phyloP scores from a whole-genome alignment of 2,888 invertebrate genomes.

The Pandemis cinnamomeana region DNA sequence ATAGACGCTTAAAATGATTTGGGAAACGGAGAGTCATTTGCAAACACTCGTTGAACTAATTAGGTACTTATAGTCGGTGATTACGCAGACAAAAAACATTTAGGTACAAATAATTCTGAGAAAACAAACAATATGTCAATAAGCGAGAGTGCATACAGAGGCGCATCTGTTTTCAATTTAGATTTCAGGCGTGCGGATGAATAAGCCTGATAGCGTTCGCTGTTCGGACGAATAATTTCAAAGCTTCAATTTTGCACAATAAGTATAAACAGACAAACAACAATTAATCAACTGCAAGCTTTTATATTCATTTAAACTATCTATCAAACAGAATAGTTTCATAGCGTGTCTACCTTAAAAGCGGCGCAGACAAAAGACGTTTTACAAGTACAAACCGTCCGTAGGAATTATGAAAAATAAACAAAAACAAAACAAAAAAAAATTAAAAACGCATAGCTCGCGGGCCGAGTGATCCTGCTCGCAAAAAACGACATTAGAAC shows the following conservation, averaged over 20 bases:
- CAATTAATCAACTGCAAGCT: neutral
- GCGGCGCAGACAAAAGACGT: neutral
- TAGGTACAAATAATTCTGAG: slow-evolving; percentile 5
- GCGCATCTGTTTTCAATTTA: slow-evolving; percentile 33
- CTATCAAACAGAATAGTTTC: no score
- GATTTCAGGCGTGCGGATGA: slow-evolving; percentile 26
- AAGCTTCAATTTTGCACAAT: neutral
- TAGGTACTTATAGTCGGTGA: neutral
- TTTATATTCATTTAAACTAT: no score
- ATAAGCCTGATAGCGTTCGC: slow-evolving; percentile 31
- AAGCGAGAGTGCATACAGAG: slow-evolving; percentile 34
- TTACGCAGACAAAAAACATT: slow-evolving; percentile 9
- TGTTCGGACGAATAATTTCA: slow-evolving; percentile 13
- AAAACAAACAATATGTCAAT: slow-evolving; percentile 29
- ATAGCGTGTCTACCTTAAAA: neutral
- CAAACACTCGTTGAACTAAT: neutral
- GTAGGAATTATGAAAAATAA: slow-evolving; percentile 14
- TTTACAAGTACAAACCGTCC: neutral
- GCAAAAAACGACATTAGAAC: slow-evolving; percentile 70
- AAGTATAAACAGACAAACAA: neutral
- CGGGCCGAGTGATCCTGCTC: slow-evolving; percentile 23
- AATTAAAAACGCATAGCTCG: slow-evolving; percentile 11
- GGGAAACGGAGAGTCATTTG: neutral
- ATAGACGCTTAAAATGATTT: neutral
- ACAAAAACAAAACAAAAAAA: neutral